Conservation (phyloP, 2,113 vertebrate species). For the Bettongia penicillata region DNA sequence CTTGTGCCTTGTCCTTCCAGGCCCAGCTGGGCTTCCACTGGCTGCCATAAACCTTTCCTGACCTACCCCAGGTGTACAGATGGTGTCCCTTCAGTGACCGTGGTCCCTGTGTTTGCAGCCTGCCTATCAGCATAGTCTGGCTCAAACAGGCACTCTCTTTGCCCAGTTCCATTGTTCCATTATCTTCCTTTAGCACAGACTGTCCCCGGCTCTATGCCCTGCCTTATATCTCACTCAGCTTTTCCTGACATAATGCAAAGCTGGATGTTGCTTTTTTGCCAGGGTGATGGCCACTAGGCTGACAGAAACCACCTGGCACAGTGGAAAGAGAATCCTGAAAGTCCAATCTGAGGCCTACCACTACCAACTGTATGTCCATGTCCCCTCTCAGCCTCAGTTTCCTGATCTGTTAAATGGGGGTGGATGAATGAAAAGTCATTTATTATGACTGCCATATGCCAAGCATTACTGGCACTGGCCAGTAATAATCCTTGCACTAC, state of each 20-base stretch:
- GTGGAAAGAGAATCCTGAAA: too few relatives aligned
- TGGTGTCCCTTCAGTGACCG: too few relatives aligned
- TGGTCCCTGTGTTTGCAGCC: neutral
- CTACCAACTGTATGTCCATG: neutral
- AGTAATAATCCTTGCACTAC: neutral
- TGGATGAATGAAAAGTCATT: neutral
- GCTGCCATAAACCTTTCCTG: neutral
- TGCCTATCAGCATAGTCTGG: neutral
- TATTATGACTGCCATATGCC: neutral
- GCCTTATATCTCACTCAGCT: neutral
- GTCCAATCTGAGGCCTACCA: too few relatives aligned
- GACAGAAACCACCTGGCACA: neutral
- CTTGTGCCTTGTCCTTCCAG: neutral
- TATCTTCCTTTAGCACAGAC: neutral
- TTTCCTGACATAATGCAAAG: neutral
- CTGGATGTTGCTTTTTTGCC: neutral
- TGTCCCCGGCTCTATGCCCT: neutral
- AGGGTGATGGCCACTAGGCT: too few relatives aligned
- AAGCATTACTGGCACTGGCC: too few relatives aligned
- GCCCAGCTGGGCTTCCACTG: neutral
- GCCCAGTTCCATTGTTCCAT: neutral
- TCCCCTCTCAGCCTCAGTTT: neutral
- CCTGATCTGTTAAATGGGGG: neutral
- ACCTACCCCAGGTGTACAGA: neutral
- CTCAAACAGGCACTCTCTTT: neutral